Conservation (phyloP, 2,888 invertebrate genomes). For the Mythimna lalbum region DNA sequence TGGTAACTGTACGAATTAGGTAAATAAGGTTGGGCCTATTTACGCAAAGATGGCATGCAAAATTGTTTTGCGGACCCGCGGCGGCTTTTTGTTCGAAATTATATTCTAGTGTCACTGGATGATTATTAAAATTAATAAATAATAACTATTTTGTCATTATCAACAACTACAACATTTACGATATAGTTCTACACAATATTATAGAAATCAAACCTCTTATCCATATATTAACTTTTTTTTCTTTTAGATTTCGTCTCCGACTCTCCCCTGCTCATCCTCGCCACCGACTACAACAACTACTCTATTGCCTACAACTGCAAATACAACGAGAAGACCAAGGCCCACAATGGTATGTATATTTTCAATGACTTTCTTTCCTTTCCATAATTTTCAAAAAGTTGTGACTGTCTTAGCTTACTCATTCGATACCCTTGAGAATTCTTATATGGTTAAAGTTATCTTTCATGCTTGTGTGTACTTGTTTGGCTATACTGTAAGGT, state of each 20-base stretch:
- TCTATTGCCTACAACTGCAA: slow-evolving; percentile 92
- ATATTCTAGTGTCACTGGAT: too few species aligned
- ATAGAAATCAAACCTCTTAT: background rate
- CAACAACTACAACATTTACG: too few species aligned
- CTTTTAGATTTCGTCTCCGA: slow-evolving; percentile 81
- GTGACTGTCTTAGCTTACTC: background rate
- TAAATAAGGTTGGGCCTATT: too few species aligned
- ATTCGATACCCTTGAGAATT: background rate
- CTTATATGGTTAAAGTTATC: background rate
- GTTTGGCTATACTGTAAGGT: background rate
- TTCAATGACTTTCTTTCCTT: background rate
- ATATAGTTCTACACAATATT: too few species aligned
- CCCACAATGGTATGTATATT: slow-evolving; percentile 74
- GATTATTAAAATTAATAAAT: too few species aligned
- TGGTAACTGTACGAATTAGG: too few species aligned
- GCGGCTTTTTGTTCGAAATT: too few species aligned
- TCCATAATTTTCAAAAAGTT: background rate
- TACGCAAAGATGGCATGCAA: too few species aligned
- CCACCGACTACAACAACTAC: slow-evolving; percentile 92
- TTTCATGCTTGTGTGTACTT: background rate
- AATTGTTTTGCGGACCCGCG: too few species aligned
- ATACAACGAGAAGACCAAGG: slow-evolving; percentile 79
- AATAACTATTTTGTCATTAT: too few species aligned
- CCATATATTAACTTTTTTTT: background rate
- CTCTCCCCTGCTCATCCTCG: slow-evolving; percentile 91